phyloP scores from a whole-genome alignment of 2,113 vertebrate species.

The Pristiophorus japonicus region DNA sequence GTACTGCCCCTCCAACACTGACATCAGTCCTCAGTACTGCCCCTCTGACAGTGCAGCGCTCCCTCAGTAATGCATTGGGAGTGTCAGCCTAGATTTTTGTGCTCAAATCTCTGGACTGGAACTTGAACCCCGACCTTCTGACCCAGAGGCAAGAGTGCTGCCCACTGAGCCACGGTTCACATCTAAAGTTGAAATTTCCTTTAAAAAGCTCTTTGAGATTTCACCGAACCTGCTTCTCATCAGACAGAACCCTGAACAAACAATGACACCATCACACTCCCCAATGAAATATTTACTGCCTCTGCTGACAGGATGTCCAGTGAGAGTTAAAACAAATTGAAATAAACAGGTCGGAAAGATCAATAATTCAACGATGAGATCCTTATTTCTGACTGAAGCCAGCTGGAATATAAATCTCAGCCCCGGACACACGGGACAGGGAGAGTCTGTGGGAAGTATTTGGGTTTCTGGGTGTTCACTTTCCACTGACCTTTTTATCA shows the following conservation, averaged over 20 bases:
- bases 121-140: too few species aligned
- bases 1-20: too few species aligned
- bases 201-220: neutral
- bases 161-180: neutral
- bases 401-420: neutral
- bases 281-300: constrained; percentile 20
- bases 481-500: too few species aligned
- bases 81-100: too few species aligned
- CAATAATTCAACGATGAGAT: neutral
- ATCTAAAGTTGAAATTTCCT: neutral
- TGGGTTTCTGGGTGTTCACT: too few species aligned
- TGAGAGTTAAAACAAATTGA: neutral
- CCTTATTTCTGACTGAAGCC: neutral
- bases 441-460: too few species aligned
- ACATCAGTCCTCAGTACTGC: too few species aligned
- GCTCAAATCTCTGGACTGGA: too few species aligned
- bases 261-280: neutral
- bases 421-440: neutral
- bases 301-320: neutral
- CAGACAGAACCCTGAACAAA: neutral
- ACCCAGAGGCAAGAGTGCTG: neutral
- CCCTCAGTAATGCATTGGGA: too few species aligned
- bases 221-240: neutral
- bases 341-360: neutral
- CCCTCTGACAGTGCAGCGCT: too few species aligned